phyloP scores from a whole-genome alignment of 2,797 vertebrate genomes.

The Argya squamiceps region DNA sequence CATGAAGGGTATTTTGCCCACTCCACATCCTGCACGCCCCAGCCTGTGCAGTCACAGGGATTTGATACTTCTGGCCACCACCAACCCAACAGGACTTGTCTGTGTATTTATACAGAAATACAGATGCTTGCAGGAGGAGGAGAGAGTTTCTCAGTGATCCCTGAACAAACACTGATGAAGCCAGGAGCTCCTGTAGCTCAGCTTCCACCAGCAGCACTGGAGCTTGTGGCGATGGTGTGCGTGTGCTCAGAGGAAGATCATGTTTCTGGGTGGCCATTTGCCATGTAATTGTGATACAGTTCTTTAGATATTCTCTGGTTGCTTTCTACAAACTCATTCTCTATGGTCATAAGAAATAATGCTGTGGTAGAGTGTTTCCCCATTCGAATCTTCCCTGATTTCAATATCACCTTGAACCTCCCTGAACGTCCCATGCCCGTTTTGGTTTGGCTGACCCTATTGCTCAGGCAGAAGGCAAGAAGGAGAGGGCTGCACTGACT shows the following conservation, averaged over 20 bases:
- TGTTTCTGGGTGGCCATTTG: not conserved
- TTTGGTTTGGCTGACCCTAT: not conserved
- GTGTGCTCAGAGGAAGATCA: not conserved
- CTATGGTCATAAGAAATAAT: not conserved
- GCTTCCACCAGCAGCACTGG: not conserved
- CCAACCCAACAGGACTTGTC: not conserved
- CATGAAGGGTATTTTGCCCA: not conserved
- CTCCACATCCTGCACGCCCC: not conserved
- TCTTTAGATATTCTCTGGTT: not conserved
- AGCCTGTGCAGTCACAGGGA: not conserved
- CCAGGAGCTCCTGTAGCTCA: not conserved
- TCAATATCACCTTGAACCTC: not conserved
- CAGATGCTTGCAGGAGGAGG: not conserved
- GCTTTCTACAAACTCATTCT: not conserved
- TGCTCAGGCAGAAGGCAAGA: not conserved
- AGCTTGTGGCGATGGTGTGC: rapidly evolving
- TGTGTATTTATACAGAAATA: conserved; percentile 12
- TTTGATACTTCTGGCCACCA: not conserved
- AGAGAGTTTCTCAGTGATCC: not conserved
- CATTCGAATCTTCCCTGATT: not conserved
- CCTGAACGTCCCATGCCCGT: not conserved
- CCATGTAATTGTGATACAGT: rapidly evolving
- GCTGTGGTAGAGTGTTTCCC: not conserved
- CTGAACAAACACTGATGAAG: conserved; percentile 24
- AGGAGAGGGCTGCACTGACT: not conserved